Conservation (phyloP, 2,888 invertebrate species). For the Xanthia togata region DNA sequence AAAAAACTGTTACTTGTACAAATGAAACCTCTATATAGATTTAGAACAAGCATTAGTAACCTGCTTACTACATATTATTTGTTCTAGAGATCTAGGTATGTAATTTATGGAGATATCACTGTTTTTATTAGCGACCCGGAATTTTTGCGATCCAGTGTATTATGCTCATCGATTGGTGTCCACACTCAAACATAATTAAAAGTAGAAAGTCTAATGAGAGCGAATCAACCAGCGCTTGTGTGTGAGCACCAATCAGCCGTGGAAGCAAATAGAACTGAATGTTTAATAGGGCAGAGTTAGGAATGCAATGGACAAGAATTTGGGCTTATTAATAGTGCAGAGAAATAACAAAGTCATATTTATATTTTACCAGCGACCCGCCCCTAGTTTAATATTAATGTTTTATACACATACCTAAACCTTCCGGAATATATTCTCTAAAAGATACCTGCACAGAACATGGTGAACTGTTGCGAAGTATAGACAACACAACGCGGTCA, state of each 20-base stretch:
- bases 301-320: accelerated
- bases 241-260: conserved; percentile 32
- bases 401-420: neutral
- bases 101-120: too few relatives aligned
- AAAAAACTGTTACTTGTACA: too few relatives aligned
- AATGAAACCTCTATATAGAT: too few relatives aligned
- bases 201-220: conserved; percentile 34
- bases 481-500: too few relatives aligned
- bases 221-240: conserved; percentile 16
- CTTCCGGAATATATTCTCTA: neutral
- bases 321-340: too few relatives aligned
- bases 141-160: too few relatives aligned
- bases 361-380: neutral
- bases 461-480: too few relatives aligned
- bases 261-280: conserved; percentile 1
- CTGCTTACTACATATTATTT: too few relatives aligned
- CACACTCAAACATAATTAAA: conserved; percentile 13
- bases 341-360: neutral
- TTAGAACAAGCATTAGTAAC: too few relatives aligned
- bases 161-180: neutral
- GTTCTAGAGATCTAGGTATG: too few relatives aligned
- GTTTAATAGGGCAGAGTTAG: neutral
- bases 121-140: too few relatives aligned
- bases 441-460: too few relatives aligned
- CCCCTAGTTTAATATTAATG: neutral